These are phyloP conservation scores for Thamnophis elegans DNA, from an alignment of 2,797 vertebrate species.

Conservation along the genomic window DNA sequence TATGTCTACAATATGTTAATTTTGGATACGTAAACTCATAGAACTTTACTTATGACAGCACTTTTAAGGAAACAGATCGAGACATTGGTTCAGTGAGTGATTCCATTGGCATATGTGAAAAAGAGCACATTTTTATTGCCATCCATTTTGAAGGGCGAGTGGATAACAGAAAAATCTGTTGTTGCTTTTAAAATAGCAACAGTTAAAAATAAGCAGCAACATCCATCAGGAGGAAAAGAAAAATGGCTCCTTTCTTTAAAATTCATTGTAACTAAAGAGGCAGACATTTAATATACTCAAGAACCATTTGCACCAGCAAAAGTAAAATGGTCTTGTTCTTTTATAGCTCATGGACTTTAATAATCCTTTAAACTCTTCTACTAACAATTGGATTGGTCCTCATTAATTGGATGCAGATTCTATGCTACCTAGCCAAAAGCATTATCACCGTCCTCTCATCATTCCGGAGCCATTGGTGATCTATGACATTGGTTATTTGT, in stretches of 20 bases:
- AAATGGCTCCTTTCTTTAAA: not conserved
- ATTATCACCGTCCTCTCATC: not conserved
- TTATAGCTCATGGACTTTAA: conserved; percentile 4
- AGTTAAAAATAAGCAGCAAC: not conserved
- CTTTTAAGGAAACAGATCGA: not conserved
- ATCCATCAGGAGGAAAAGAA: not conserved
- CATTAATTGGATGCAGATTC: not conserved
- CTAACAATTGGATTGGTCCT: not conserved
- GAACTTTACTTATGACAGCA: not conserved
- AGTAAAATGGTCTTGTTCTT: not conserved
- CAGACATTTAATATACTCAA: conserved; percentile 1
- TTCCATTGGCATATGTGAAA: not conserved
- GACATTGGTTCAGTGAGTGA: not conserved
- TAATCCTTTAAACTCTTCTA: not conserved
- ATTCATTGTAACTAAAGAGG: conserved; percentile 1
- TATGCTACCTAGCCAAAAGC: not conserved
- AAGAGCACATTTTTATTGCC: not conserved
- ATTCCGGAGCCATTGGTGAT: not conserved
- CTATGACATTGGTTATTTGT: not conserved
- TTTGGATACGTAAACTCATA: not conserved
- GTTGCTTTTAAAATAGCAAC: not conserved
- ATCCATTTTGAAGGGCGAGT: not conserved
- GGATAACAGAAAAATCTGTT: not conserved
- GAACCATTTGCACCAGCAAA: not conserved
- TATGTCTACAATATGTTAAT: not conserved